Evolutionary conservation across 2,113 vertebrate genomes (phyloP), one percentile per base, ranked within the genome.

Genomic region (Neotoma lepida): DNA sequence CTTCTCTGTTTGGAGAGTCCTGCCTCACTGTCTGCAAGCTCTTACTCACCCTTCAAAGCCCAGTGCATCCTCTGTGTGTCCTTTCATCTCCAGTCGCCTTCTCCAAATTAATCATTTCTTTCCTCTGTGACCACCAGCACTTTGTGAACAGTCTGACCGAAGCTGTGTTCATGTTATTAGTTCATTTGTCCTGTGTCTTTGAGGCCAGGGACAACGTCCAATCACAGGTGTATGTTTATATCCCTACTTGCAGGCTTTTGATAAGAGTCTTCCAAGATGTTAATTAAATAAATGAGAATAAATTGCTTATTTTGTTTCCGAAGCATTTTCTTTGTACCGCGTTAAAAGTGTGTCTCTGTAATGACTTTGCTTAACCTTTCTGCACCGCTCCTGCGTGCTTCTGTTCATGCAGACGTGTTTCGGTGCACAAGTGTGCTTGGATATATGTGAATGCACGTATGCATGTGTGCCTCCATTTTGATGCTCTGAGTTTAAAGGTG

Each of bases 231-330:
- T 82, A 44, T 90, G 49, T 88, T 44, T 82, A 4, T 88, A 74
- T 73, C 13, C 66, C 77, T 89, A 35, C 35, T 74, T 82, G 8
- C 18, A 91, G 61, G 78, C 73, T 58, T 51, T 74, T 81, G 61
- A 46, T 89, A 85, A 73, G 86, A 91, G 70, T 86, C 89, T 78
- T 96, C 89, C 77, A 77, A 68, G 51, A 9, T 73, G 33, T 61
- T 95, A 90, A 95, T 93, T 94, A 93, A 96, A 76, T 82, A 93
- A 91, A 66, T 86, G 56, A 54, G 66, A 86, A 73, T 92, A 92
- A 92, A 46, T 92, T 81, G 80, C 70, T 91, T 74, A 71, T 68
- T 96, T 90, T 92, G n/a, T 96, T 94, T 86, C 74, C 76, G 73
- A 88, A 90, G 89, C 88, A 51, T 88, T 94, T 93, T 86, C 86